Percentiles rank a stretch among this genome's conserved stretches.
Conservation (phyloP, 2,888 invertebrate species). For the Pterobdella sp. region DNA sequence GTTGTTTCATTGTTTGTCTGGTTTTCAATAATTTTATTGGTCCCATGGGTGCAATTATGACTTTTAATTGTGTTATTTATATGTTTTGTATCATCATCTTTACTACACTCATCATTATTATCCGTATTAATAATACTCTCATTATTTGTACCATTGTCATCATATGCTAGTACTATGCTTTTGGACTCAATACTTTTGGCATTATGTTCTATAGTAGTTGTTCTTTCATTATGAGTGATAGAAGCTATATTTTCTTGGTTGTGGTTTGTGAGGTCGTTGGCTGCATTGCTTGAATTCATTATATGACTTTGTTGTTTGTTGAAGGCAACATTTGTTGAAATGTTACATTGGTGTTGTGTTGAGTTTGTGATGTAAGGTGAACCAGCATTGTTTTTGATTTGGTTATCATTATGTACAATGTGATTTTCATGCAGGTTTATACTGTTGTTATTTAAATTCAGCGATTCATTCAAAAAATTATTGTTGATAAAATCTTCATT, state of each 20-base stretch:
- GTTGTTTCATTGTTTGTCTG: neutral
- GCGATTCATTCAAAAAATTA: neutral
- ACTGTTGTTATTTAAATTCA: too few relatives aligned
- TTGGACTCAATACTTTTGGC: too few relatives aligned
- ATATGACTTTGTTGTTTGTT: too few relatives aligned
- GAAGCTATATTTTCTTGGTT: neutral
- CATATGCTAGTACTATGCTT: too few relatives aligned
- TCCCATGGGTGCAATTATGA: neutral
- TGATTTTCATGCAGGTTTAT: neutral
- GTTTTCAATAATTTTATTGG: neutral
- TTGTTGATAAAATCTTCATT: neutral
- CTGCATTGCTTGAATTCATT: neutral
- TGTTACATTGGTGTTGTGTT: too few relatives aligned
- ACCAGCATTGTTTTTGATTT: neutral
- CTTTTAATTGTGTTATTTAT: neutral
- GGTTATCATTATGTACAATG: neutral
- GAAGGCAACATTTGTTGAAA: too few relatives aligned
- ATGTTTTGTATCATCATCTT: neutral
- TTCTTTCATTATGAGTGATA: neutral
- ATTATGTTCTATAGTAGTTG: neutral
- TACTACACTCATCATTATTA: neutral
- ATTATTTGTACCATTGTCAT: neutral
- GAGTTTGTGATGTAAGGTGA: too few relatives aligned
- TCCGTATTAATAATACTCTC: neutral
- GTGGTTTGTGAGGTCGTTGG: neutral